A percentile compares a stretch with the other conserved stretches of the same genome.
phyloP scores from a whole-genome alignment of 2,797 vertebrate species.

The Sebastolobus alascanus region DNA sequence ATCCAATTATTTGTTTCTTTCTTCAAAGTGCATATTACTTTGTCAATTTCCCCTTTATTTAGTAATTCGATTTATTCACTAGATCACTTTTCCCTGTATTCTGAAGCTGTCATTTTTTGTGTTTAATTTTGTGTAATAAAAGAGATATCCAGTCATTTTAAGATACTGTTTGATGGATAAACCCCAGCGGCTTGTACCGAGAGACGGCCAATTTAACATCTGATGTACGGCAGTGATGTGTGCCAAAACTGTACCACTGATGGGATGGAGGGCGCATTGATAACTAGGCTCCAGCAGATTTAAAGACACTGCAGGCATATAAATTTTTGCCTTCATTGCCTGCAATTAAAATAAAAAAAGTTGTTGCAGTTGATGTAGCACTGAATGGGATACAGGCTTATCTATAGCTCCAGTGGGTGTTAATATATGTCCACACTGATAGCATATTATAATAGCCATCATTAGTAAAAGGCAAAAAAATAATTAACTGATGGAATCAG shows the following conservation, averaged over 20 bases:
- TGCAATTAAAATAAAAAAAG: conserved; percentile 22
- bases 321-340: conserved; percentile 12
- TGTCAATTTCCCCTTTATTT: conserved; percentile 25
- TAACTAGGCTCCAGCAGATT: conserved; percentile 43
- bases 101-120: conserved; percentile 4
- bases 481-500: background rate
- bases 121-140: conserved; percentile 34
- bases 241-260: conserved; percentile 43
- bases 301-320: conserved; percentile 49
- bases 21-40: conserved; percentile 18
- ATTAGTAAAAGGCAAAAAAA: background rate
- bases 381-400: background rate
- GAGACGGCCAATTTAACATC: conserved; percentile 62
- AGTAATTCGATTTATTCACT: background rate
- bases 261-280: conserved; percentile 34
- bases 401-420: background rate
- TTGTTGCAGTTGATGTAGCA: conserved; percentile 9
- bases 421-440: background rate
- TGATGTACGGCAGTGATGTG: conserved; percentile 51
- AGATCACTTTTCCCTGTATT: background rate
- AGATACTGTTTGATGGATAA: conserved; percentile 51
- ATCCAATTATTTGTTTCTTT: conserved; percentile 11
- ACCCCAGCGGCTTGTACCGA: conserved; percentile 18
- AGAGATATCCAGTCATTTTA: conserved; percentile 45
- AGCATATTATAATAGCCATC: background rate